Conservation (phyloP, 2,888 invertebrate species). For the Flexamia atlantica region DNA sequence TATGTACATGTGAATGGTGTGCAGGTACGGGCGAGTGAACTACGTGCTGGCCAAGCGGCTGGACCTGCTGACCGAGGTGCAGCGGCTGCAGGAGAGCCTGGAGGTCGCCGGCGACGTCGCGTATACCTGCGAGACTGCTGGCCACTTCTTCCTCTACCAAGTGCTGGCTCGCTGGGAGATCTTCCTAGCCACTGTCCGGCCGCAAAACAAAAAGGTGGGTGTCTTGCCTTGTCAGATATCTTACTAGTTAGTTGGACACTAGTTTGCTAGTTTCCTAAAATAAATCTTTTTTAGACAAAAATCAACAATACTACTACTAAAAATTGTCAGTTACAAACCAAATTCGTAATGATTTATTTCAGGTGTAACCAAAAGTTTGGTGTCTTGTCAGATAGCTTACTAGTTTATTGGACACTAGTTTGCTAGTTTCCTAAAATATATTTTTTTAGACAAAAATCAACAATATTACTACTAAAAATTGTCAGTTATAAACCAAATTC, state of each 20-base stretch:
- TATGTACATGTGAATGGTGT: constrained; percentile 58
- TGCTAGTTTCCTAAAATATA: no score
- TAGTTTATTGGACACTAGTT: no score
- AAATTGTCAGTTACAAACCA: no score
- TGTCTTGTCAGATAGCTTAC: no score
- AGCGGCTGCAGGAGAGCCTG: constrained; percentile 91
- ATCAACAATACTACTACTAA: no score
- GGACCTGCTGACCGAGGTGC: constrained; percentile 92
- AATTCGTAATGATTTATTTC: no score
- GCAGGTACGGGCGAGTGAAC: constrained; percentile 97
- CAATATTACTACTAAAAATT: no score
- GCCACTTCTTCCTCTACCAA: constrained; percentile 98
- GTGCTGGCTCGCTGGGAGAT: constrained; percentile 95
- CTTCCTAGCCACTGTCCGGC: constrained; percentile 82
- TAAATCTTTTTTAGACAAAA: background rate
- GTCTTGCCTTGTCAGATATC: no score
- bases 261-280: background rate
- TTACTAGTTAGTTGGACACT: no score
- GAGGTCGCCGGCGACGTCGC: constrained; percentile 93
- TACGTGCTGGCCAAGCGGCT: constrained; percentile 97
- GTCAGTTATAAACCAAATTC: no score
- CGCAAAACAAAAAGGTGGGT: constrained; percentile 74
- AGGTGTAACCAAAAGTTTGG: no score
- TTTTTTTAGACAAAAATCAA: no score
- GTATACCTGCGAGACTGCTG: constrained; percentile 99